A percentile compares a stretch with the other conserved stretches of the same genome.
Evolutionary conservation across 2,888 invertebrate genomes (phyloP).

Genomic region (Polymixis flavicincta): DNA sequence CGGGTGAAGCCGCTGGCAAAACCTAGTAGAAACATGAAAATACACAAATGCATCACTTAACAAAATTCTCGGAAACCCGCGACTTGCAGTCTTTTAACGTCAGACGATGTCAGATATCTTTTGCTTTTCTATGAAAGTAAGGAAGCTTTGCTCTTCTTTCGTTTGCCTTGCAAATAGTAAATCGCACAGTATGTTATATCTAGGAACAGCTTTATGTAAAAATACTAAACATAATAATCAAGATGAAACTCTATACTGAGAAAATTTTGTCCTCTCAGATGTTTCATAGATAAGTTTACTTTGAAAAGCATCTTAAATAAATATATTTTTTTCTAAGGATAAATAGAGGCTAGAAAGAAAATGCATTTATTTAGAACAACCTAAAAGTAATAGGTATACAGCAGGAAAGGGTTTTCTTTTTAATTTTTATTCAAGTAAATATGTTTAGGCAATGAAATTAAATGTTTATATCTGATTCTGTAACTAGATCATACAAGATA

Average conservation of each 20-base stretch:
- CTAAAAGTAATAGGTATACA: too few species aligned
- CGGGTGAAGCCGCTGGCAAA: too few species aligned
- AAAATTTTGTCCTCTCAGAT: not conserved
- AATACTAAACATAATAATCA: not conserved
- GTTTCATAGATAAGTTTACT: not conserved
- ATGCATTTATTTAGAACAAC: too few species aligned
- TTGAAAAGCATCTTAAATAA: not conserved
- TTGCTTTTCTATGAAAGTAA: slow-evolving; percentile 13
- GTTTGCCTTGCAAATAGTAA: slow-evolving; percentile 14
- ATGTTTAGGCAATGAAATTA: too few species aligned
- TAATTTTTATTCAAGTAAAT: too few species aligned
- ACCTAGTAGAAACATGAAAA: not conserved
- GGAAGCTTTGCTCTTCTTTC: slow-evolving; percentile 4
- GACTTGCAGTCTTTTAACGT: not conserved
- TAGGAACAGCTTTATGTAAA: not conserved
- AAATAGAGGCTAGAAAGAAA: too few species aligned
- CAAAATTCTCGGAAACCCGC: not conserved
- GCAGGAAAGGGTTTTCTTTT: too few species aligned
- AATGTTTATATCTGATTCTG: too few species aligned
- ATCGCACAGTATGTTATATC: not conserved
- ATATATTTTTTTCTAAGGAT: not conserved
- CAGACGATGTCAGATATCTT: not conserved
- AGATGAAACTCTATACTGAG: slow-evolving; percentile 9
- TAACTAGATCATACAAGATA: too few species aligned
- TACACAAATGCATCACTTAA: not conserved